A percentile compares a stretch with the other conserved stretches of the same genome.
Evolutionary conservation across 2,888 invertebrate genomes (phyloP).

Genomic region (Opisthograptis luteolata): DNA sequence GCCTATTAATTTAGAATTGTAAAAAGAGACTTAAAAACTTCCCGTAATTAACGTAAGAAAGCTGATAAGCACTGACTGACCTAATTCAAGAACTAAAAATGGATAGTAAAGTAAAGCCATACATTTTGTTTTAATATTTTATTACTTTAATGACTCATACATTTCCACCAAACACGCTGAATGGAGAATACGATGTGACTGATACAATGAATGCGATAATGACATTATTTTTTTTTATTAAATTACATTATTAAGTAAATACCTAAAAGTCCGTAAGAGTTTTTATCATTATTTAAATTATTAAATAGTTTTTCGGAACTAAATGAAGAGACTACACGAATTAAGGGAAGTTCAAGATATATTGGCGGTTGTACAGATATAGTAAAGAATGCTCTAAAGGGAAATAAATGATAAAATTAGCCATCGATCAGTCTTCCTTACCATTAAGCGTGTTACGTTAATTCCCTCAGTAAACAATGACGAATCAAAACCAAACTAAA

Average conservation of each 20-base stretch:
- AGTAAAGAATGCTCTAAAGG: background rate
- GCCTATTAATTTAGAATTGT: no score
- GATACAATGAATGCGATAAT: slow-evolving; percentile 66
- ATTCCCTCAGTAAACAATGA: slow-evolving; percentile 42
- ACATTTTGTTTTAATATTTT: slow-evolving; percentile 30
- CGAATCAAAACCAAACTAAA: slow-evolving; percentile 1
- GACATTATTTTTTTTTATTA: slow-evolving; percentile 32
- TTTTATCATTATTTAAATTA: slow-evolving; percentile 76
- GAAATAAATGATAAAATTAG: slow-evolving; percentile 13
- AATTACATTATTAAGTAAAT: slow-evolving; percentile 65
- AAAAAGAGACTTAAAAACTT: no score
- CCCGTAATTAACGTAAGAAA: no score
- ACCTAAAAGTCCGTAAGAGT: slow-evolving; percentile 43
- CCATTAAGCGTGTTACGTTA: slow-evolving; percentile 63
- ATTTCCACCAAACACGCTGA: slow-evolving; percentile 76
- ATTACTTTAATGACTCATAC: slow-evolving; percentile 64
- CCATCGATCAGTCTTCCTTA: slow-evolving; percentile 61
- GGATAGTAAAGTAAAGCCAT: slow-evolving; percentile 3
- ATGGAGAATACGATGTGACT: slow-evolving; percentile 73
- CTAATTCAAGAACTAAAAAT: background rate
- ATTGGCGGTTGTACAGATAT: no score
- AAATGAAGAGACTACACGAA: background rate
- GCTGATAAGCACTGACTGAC: no score
- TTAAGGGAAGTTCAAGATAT: no score
- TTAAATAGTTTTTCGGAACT: slow-evolving; percentile 54